Base-by-base conservation (phyloP, 2,113 vertebrate species). In the Aix galericulata region DNA sequence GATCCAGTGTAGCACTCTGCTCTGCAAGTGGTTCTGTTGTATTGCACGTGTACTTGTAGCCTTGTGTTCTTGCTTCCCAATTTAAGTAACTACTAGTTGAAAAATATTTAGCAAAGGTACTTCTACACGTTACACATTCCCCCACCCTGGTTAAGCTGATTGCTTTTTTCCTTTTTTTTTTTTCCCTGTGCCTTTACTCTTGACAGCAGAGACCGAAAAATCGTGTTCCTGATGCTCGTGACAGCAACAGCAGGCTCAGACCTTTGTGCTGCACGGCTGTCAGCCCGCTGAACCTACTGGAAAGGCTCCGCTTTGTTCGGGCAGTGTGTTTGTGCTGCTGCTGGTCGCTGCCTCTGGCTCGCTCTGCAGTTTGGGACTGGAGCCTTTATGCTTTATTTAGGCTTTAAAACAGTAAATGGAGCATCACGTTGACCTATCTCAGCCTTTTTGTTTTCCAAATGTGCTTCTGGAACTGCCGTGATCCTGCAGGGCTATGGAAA, bases 381-480 rank as follows among this genome's bases (percentile, higher is more conserved):
- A 95, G 94, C 82, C 69, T 90, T 64, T 42, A 17, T 0, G 46
- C 86, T 95, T 96, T 86, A 93, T 91, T 75, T 94, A 42, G 87
- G 93, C 88, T 97, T 95, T 96, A 95, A 46, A 91, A 97, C 91
- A 93, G 93, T 53, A 89, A 93, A 58, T 63, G 67, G 91, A 95
- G 78, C 95, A 93, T 96, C 63, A 42, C 62, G 21, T 66, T 96
- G 94, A 94, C 87, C 94, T 95, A 73, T 93, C 94, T 95, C 87
- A 81, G 93, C 82, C 46, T 77, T 91, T 95, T 88, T 88, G 87
- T 91, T 89, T 88, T 93, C 78, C 85, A 94, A 95, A 94, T 82
- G 75, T 31, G 71, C 78, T 89, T 88, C 85, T 82, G 84, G 91
- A 94, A 82, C 87, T 86, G 75, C 44, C 73, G 18, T 63, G 85